Evolutionary conservation across 2,888 invertebrate species (phyloP).

Genomic region (Drosophila antonietae): DNA sequence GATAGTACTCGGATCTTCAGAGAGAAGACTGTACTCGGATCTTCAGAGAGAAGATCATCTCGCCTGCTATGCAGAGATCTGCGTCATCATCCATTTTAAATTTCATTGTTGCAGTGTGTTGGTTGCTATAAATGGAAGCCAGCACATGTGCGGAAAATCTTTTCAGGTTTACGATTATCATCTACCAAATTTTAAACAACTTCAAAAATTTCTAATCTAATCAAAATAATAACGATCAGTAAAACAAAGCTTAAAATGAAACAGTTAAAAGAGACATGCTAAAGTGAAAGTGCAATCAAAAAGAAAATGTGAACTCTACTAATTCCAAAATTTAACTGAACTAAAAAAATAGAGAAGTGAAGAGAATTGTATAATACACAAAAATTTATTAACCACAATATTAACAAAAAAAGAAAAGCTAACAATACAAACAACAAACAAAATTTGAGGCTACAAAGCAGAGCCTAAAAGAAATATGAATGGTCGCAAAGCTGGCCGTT

Average conservation of each 20-base stretch:
- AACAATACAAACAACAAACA: constrained; percentile 28
- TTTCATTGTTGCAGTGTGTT: neutral
- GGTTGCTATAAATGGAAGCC: neutral
- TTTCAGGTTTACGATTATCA: constrained; percentile 34
- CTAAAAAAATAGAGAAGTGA: constrained; percentile 30
- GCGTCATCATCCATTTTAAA: neutral
- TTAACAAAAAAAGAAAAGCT: constrained; percentile 39
- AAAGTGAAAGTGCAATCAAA: constrained; percentile 30
- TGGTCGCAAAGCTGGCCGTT: neutral
- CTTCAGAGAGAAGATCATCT: constrained; percentile 6
- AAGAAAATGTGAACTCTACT: constrained; percentile 16
- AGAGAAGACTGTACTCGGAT: too few relatives aligned
- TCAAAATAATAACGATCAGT: neutral
- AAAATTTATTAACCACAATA: constrained; percentile 34
- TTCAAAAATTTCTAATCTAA: neutral
- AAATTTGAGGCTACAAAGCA: constrained; percentile 2
- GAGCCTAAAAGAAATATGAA: constrained; percentile 19
- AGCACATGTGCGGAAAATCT: constrained; percentile 7
- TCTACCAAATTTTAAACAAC: neutral
- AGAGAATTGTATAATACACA: constrained; percentile 37
- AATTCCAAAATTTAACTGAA: constrained; percentile 18
- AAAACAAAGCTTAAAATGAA: neutral
- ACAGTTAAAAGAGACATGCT: neutral
- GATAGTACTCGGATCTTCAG: too few relatives aligned
- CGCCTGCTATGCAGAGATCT: neutral